These are phyloP conservation scores for Smithornis capensis DNA, from an alignment of 2,113 vertebrate species.

Conservation along the genomic window DNA sequence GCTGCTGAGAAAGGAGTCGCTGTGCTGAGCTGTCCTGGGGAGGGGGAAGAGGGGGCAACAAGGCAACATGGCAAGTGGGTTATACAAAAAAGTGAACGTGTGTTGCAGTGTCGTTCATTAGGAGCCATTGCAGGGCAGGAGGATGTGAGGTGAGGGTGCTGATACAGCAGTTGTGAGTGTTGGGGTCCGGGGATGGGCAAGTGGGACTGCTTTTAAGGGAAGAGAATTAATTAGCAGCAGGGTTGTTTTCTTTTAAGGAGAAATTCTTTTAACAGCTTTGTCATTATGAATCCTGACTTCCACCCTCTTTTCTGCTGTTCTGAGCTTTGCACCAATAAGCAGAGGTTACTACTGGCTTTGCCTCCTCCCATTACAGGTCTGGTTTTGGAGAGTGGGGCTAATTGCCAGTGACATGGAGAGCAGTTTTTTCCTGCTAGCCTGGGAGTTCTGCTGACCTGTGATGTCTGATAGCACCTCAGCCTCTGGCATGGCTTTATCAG, in stretches of 20 bases:
- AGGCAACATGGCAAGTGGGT: not conserved
- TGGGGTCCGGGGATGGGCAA: not conserved
- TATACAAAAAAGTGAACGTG: not conserved
- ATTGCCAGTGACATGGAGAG: not conserved
- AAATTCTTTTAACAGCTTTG: not conserved
- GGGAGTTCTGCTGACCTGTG: not conserved
- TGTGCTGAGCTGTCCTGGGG: conserved; percentile 41
- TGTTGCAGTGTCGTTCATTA: not conserved
- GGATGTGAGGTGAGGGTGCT: not conserved
- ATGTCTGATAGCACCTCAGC: not conserved
- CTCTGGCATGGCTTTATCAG: not conserved
- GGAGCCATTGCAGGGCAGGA: not conserved
- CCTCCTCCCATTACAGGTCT: not conserved
- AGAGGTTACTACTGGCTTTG: not conserved
- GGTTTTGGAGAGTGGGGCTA: not conserved
- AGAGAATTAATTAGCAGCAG: not conserved
- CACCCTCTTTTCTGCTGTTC: not conserved
- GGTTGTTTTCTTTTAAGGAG: not conserved
- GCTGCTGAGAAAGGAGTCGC: conserved; percentile 69
- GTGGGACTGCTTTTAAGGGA: not conserved
- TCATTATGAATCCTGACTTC: not conserved
- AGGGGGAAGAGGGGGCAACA: not conserved
- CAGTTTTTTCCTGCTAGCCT: not conserved
- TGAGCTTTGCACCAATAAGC: not conserved
- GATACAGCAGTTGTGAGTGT: not conserved